Evolutionary conservation across 2,113 vertebrate genomes (phyloP), one percentile per base, ranked within the genome.

Genomic region (Theristicus caerulescens): DNA sequence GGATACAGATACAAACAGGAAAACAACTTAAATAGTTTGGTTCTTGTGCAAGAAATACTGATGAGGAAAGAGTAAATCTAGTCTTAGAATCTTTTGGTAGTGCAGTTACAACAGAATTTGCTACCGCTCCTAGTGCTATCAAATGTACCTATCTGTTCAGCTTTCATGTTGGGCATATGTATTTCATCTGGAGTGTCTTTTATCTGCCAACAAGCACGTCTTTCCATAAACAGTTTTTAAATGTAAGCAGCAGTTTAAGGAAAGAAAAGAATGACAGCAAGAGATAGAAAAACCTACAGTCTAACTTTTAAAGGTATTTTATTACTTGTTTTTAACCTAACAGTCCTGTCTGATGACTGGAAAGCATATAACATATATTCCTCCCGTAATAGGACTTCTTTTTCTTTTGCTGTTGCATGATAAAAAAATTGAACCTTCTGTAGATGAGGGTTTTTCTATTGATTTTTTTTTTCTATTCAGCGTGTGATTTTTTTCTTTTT

Each of bases 11-110:
- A 49, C 36, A 46, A n/a, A 25, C 24, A 58, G 24, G 40, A 87
- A 78, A 91, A 47, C 76, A 88, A 21, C 40, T 36, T 16, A 19
- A 81, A 88, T n/a, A 18, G 0, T 52, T 76, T 54, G 25, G 19
- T 76, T 93, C 76, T 96, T 96, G 78, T 95, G 95, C 86, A 94
- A 94, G 90, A 80, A 87, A 42, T 65, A 74, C n/a, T 4, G 82
- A 89, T 95, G 92, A 77, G 49, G 86, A 94, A 94, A 94, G 72
- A 86, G 25, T 91, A 64, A 67, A 93, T 86, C 86, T 91, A 65
- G 51, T 71, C 51, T 79, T 55, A 42, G 64, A 59, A 84, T 95
- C 94, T 87, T 88, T 73, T 52, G 47, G 32, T 91, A 61, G 70
- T 34, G 64, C 64, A 57, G 47, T 94, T 97, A 88, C 92, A 91